A percentile compares a stretch with the other conserved stretches of the same genome.
Conservation (phyloP, 2,888 invertebrate genomes). For the Alloplasta piceator region DNA sequence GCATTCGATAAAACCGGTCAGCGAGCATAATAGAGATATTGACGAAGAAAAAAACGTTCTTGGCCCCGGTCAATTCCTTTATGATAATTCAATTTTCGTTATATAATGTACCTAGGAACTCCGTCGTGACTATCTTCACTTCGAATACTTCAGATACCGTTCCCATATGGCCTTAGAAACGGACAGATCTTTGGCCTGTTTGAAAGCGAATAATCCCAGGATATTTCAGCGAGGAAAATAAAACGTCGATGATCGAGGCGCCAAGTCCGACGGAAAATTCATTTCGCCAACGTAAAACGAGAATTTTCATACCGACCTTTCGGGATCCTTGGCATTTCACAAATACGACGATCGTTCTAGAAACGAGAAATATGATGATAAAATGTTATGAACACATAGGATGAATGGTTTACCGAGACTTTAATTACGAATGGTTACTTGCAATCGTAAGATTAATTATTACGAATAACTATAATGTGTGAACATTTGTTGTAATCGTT, state of each 20-base stretch:
- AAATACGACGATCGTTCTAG: not conserved
- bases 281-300: conserved; percentile 31
- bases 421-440: no score
- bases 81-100: conserved; percentile 78
- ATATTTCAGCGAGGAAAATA: conserved; percentile 10
- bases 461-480: no score
- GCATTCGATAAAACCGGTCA: conserved; percentile 73
- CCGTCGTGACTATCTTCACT: not conserved
- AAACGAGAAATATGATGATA: no score
- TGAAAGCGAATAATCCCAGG: conserved; percentile 45
- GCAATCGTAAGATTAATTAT: no score
- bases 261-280: conserved; percentile 22
- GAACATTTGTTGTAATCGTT: no score
- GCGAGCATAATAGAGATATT: conserved; percentile 61
- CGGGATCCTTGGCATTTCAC: conserved; percentile 27
- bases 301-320: conserved; percentile 39
- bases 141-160: conserved; percentile 38
- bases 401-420: no score
- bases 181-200: conserved; percentile 36
- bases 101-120: conserved; percentile 24
- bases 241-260: conserved; percentile 36
- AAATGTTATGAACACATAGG: no score
- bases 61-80: conserved; percentile 73
- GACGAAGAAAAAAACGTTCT: no score
- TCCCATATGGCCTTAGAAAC: not conserved